Conservation (phyloP, 2,888 invertebrate genomes). For the Abrostola tripartita region DNA sequence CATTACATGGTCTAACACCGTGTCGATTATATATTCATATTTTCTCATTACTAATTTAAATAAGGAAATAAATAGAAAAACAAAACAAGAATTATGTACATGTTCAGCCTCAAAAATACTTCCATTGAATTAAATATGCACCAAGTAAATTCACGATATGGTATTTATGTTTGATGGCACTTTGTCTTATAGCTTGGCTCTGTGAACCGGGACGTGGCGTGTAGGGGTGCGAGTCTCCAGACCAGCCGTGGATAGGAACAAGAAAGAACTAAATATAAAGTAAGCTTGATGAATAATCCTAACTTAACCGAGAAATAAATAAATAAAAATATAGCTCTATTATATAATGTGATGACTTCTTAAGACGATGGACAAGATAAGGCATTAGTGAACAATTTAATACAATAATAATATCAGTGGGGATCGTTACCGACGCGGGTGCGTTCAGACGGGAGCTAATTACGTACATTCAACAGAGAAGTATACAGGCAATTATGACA, state of each 20-base stretch:
- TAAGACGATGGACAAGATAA: conserved; percentile 83
- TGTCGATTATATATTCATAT: conserved; percentile 58
- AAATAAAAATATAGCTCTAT: conserved; percentile 79
- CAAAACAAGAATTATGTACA: conserved; percentile 77
- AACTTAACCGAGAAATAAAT: conserved; percentile 81
- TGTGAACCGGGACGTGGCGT: conserved; percentile 55
- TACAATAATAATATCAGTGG: conserved; percentile 64
- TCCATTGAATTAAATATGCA: conserved; percentile 57
- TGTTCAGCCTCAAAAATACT: conserved; percentile 77
- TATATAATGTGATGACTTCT: conserved; percentile 82
- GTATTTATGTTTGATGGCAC: conserved; percentile 67
- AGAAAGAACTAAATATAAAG: conserved; percentile 62
- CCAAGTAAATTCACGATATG: conserved; percentile 55
- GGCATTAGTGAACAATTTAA: conserved; percentile 80
- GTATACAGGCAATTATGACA: conserved; percentile 46
- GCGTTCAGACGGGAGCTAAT: conserved; percentile 4
- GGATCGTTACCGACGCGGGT: conserved; percentile 9
- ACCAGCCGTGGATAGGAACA: conserved; percentile 76
- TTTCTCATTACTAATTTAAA: conserved; percentile 60
- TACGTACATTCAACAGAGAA: conserved; percentile 43
- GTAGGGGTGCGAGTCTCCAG: conserved; percentile 54
- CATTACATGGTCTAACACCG: conserved; percentile 73
- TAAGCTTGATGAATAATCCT: conserved; percentile 64
- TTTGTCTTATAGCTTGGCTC: conserved; percentile 57
- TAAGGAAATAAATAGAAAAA: conserved; percentile 78